Conservation (phyloP, 2,888 invertebrate genomes). For the Megastigmus dorsalis region DNA sequence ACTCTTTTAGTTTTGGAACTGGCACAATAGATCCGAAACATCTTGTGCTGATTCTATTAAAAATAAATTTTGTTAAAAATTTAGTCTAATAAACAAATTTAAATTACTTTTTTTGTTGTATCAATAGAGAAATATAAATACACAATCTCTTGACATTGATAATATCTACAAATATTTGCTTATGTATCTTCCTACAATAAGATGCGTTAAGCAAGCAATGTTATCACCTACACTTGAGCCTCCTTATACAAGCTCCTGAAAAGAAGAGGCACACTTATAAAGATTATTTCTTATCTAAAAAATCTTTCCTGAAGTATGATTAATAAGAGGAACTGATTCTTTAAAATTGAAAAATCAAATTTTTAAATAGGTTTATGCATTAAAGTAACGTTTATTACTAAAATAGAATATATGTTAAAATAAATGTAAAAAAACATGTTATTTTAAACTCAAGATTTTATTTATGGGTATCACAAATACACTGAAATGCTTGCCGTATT, state of each 20-base stretch:
- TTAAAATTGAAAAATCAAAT: slow-evolving; percentile 16
- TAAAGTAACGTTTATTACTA: not conserved
- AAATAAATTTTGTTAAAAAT: slow-evolving; percentile 35
- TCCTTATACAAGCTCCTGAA: slow-evolving; percentile 28
- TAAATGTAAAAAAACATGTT: slow-evolving; percentile 17
- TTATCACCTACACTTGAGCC: slow-evolving; percentile 55
- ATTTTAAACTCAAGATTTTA: slow-evolving; percentile 27
- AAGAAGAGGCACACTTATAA: slow-evolving; percentile 14
- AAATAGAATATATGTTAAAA: not conserved
- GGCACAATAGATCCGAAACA: slow-evolving; percentile 81
- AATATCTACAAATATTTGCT: slow-evolving; percentile 58
- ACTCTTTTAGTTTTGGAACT: slow-evolving; percentile 80
- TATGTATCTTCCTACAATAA: slow-evolving; percentile 43
- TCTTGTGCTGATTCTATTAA: slow-evolving; percentile 74
- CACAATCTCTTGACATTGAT: slow-evolving; percentile 5
- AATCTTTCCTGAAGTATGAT: slow-evolving; percentile 15
- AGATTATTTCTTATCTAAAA: slow-evolving; percentile 47
- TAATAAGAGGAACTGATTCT: not conserved
- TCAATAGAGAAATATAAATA: slow-evolving; percentile 49
- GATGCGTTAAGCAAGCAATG: slow-evolving; percentile 48
- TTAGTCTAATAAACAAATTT: slow-evolving; percentile 22
- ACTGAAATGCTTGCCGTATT: slow-evolving; percentile 44
- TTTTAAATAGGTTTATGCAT: not conserved
- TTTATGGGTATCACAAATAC: slow-evolving; percentile 25
- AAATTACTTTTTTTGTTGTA: not conserved